phyloP scores from a whole-genome alignment of 2,888 invertebrate species.

The Sericinus montela region DNA sequence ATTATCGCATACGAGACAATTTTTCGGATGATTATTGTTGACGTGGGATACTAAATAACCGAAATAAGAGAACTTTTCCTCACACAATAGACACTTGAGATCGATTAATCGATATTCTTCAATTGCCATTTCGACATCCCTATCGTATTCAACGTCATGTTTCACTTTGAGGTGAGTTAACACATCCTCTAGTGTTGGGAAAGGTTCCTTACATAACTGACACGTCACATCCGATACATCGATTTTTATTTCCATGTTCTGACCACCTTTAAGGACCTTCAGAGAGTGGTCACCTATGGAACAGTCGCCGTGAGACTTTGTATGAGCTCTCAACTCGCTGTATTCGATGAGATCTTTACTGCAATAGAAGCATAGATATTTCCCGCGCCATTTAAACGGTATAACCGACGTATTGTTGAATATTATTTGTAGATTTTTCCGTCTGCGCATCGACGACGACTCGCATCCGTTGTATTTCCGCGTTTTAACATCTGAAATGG shows the following conservation, averaged over 20 bases:
- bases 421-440: constrained; percentile 61
- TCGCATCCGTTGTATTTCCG: constrained; percentile 56
- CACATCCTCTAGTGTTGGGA: constrained; percentile 41
- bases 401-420: constrained; percentile 69
- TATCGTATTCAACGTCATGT: constrained; percentile 59
- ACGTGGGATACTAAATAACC: constrained; percentile 67
- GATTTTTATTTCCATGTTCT: constrained; percentile 70
- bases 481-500: constrained; percentile 63
- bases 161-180: constrained; percentile 48
- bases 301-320: constrained; percentile 58
- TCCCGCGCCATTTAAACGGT: constrained; percentile 73
- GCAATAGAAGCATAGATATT: constrained; percentile 68
- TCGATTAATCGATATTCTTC: constrained; percentile 58
- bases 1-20: constrained; percentile 62
- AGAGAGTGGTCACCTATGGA: constrained; percentile 61
- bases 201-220: constrained; percentile 49
- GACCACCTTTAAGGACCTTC: constrained; percentile 63
- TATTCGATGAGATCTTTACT: constrained; percentile 59
- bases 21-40: constrained; percentile 63
- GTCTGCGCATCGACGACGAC: constrained; percentile 63
- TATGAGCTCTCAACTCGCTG: constrained; percentile 53
- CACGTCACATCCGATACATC: constrained; percentile 61
- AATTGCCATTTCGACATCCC: constrained; percentile 60
- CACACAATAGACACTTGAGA: constrained; percentile 53
- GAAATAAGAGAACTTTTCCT: constrained; percentile 61